Evolutionary conservation across 2,113 vertebrate species (phyloP).

Genomic region (Sinosuthora webbiana): DNA sequence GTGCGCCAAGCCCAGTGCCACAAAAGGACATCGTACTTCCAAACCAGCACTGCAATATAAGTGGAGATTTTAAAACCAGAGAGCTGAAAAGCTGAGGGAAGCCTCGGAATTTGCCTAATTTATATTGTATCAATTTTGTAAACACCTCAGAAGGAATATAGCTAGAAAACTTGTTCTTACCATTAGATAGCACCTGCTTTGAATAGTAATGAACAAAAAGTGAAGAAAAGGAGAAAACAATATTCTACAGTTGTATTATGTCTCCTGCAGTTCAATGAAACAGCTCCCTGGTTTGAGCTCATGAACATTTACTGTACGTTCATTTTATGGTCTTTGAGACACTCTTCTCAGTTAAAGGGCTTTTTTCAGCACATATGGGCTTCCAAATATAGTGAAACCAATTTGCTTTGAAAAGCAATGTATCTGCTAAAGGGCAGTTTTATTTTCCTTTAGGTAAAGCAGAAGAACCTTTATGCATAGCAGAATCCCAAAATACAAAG

Average conservation of each 20-base stretch:
- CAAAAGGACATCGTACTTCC: neutral
- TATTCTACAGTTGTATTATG: neutral
- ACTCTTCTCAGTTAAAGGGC: conserved; percentile 3
- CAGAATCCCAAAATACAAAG: conserved; percentile 56
- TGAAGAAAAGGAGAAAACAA: conserved; percentile 50
- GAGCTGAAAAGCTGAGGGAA: conserved; percentile 22
- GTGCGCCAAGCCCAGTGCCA: neutral
- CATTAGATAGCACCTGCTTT: conserved; percentile 55
- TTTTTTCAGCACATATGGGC: conserved; percentile 28
- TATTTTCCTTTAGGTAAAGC: conserved; percentile 67
- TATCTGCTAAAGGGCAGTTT: conserved; percentile 67
- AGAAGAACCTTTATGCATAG: conserved; percentile 59
- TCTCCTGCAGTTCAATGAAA: neutral
- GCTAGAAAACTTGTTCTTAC: conserved; percentile 55
- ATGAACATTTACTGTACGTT: neutral
- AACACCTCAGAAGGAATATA: conserved; percentile 35
- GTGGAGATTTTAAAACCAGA: conserved; percentile 7
- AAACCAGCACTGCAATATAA: conserved; percentile 16
- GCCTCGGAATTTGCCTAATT: conserved; percentile 49
- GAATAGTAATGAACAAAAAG: conserved; percentile 58
- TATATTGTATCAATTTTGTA: conserved; percentile 49
- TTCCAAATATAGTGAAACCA: conserved; percentile 44
- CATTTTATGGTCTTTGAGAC: neutral
- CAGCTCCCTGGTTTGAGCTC: neutral
- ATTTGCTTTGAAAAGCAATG: conserved; percentile 64